These are phyloP conservation scores for Lineus longissimus DNA, from an alignment of 1,140 invertebrate species.

Conservation along the genomic window DNA sequence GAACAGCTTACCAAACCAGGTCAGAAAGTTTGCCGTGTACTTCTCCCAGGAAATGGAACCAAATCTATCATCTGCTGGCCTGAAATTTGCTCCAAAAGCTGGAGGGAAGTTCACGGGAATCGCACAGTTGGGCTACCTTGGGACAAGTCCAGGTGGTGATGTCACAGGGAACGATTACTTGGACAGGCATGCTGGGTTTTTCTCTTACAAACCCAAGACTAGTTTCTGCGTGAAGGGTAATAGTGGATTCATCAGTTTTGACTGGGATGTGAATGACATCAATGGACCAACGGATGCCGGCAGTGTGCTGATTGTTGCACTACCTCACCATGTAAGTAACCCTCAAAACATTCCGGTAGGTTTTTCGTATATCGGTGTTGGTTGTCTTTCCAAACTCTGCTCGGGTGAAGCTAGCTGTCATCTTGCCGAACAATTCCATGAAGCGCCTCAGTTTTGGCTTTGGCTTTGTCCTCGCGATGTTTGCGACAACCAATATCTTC, in stretches of 20 bases:
- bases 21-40: slow-evolving; percentile 36
- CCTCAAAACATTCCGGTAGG: too few relatives aligned
- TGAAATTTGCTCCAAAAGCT: slow-evolving; percentile 19
- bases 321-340: slow-evolving; percentile 39
- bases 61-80: slow-evolving; percentile 21
- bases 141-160: slow-evolving; percentile 31
- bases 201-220: slow-evolving; percentile 31
- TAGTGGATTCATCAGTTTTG: slow-evolving; percentile 28
- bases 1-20: slow-evolving; percentile 29
- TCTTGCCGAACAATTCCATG: too few relatives aligned
- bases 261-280: slow-evolving; percentile 32
- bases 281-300: slow-evolving; percentile 14
- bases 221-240: slow-evolving; percentile 28
- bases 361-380: not conserved
- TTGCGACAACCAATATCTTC: too few relatives aligned
- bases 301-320: slow-evolving; percentile 32
- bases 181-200: slow-evolving; percentile 30
- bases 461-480: too few relatives aligned
- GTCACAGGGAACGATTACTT: slow-evolving; percentile 24
- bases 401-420: too few relatives aligned
- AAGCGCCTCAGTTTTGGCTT: too few relatives aligned
- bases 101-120: slow-evolving; percentile 32
- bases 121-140: slow-evolving; percentile 36
- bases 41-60: slow-evolving; percentile 30
- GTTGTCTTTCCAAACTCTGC: not conserved